Conservation (phyloP, 1,140 invertebrate genomes). For the Sitodiplosis mosellana region DNA sequence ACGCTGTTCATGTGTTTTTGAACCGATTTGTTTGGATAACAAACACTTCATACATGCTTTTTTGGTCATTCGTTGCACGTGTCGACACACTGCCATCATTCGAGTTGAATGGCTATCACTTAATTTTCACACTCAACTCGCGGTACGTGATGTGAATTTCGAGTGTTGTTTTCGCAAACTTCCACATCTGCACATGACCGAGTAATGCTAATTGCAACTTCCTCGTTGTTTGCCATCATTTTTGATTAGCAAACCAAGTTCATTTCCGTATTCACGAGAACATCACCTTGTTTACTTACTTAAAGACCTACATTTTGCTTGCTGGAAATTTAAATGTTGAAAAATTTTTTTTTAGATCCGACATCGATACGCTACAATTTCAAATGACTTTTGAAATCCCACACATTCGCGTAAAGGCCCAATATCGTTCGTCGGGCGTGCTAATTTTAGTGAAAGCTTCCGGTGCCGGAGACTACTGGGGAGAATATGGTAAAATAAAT, state of each 20-base stretch:
- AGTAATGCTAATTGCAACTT: neutral
- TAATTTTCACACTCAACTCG: too few relatives aligned
- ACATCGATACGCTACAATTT: constrained; percentile 54
- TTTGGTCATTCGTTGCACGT: too few relatives aligned
- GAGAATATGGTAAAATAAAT: constrained; percentile 61
- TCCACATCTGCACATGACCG: too few relatives aligned
- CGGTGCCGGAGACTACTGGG: constrained; percentile 69
- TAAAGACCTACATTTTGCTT: neutral
- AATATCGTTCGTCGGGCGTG: constrained; percentile 57
- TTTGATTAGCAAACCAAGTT: neutral
- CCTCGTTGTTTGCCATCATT: neutral
- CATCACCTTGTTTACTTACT: neutral
- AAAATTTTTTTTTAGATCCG: constrained; percentile 36
- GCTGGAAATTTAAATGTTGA: neutral
- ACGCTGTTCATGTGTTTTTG: too few relatives aligned
- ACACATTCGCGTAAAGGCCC: constrained; percentile 50
- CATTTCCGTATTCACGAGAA: neutral
- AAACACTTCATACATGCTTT: too few relatives aligned
- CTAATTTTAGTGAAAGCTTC: constrained; percentile 59
- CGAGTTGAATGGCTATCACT: too few relatives aligned
- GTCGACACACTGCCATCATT: too few relatives aligned
- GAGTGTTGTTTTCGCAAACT: too few relatives aligned
- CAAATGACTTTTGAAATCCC: constrained; percentile 59
- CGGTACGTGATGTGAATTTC: too few relatives aligned
- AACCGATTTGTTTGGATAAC: too few relatives aligned